These are phyloP conservation scores for Pogonophryne albipinna DNA, from an alignment of 2,797 vertebrate species.

Conservation along the genomic window DNA sequence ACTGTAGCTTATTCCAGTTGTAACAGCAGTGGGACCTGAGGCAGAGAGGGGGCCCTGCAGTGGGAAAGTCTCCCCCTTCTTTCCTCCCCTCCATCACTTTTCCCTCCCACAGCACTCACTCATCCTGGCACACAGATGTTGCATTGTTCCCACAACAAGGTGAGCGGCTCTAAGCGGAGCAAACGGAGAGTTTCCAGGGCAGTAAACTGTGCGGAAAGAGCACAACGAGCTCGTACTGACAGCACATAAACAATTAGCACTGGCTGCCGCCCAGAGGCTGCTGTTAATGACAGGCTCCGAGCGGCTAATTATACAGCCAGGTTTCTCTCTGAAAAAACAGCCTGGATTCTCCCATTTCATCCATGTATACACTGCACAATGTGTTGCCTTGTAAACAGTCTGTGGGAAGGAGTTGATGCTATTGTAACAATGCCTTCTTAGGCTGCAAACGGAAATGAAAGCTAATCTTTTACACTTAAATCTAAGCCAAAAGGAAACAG, in stretches of 20 bases:
- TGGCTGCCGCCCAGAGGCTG: slow-evolving; percentile 72
- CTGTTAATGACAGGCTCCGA: slow-evolving; percentile 75
- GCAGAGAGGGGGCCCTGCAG: slow-evolving; percentile 43
- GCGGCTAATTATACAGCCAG: slow-evolving; percentile 76
- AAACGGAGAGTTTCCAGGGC: slow-evolving; percentile 74
- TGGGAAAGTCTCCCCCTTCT: slow-evolving; percentile 29
- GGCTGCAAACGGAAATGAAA: too few species aligned
- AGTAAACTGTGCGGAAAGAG: slow-evolving; percentile 44
- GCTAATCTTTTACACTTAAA: too few species aligned
- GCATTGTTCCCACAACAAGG: slow-evolving; percentile 75
- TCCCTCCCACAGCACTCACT: slow-evolving; percentile 46
- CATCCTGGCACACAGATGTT: slow-evolving; percentile 76
- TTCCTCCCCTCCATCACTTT: slow-evolving; percentile 32
- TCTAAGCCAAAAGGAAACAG: too few species aligned
- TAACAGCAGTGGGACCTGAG: slow-evolving; percentile 39
- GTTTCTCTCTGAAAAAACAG: slow-evolving; percentile 64
- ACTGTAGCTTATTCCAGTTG: slow-evolving; percentile 22
- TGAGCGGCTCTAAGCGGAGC: slow-evolving; percentile 53
- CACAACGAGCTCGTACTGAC: slow-evolving; percentile 76
- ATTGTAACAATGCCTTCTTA: background rate
- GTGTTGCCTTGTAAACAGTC: slow-evolving; percentile 23
- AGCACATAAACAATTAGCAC: slow-evolving; percentile 81
- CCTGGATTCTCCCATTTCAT: slow-evolving; percentile 63
- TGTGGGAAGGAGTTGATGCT: background rate
- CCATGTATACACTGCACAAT: slow-evolving; percentile 40